Base-by-base conservation (phyloP, 2,797 vertebrate genomes). In the Sebastes dallii region DNA sequence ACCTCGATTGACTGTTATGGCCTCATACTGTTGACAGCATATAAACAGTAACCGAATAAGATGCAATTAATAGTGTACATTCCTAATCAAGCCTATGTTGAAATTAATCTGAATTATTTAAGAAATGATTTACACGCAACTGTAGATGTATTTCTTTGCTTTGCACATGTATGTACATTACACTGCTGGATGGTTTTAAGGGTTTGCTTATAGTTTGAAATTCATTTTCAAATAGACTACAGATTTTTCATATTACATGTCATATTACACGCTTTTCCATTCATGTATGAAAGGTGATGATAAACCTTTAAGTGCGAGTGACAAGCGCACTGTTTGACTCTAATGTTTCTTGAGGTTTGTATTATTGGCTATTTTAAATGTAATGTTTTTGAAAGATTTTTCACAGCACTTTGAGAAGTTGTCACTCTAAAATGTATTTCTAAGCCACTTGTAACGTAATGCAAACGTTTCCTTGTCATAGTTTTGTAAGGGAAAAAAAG, bases 151-250 rank as follows among this genome's bases (percentile, higher is more conserved):
- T 91, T 86, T 85, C 84, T 86, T 90, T 94, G 94, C 89, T 96
- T 97, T 97, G 96, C 95, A 97, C 96, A 95, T 92, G 82, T 86
- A 87, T 91, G 91, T 88, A 90, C 71, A 80, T 88, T 86, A 80
- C 71, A 85, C 81, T 90, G 88, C 77, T 82, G 88, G 68, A 70
- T 80, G 66, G 59, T 85, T 88, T 86, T 82, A 71, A 69, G 74
- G 82, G 74, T 81, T 87, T 78, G 29, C 66, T 82, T 80, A 58
- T 25, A 73, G 36, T 78, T 87, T 81, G 8, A 62, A 82, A 82
- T 75, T 77, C 2, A 55, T 88, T 90, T 83, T 71, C 4, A 42
- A 65, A 75, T 82, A 82, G 72, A 69, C 52, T 74, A 22, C 50
- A 80, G 69, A 68, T 54, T 61, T 59, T 75, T 72, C 34, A 36